These are phyloP conservation scores for Falco berigora DNA, from an alignment of 2,797 vertebrate species.

Conservation along the genomic window DNA sequence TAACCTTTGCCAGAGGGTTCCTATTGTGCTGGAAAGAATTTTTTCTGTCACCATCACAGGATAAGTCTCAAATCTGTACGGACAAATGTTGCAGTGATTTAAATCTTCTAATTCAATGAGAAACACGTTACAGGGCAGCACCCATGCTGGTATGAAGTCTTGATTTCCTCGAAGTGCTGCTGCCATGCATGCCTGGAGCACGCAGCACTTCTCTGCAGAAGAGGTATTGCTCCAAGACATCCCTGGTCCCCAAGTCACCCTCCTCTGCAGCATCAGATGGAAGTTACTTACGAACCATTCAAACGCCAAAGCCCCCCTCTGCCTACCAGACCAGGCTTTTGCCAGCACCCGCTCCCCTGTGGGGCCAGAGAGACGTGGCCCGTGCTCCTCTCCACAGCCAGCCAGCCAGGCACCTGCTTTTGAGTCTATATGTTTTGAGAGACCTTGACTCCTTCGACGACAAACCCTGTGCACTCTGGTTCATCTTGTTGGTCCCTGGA, in stretches of 20 bases:
- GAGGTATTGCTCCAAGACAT: not conserved
- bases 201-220: not conserved
- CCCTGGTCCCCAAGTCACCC: not conserved
- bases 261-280: not conserved
- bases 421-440: not conserved
- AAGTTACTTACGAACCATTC: not conserved
- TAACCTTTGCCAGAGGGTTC: not conserved
- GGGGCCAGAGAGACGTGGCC: rapidly evolving
- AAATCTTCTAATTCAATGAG: not conserved
- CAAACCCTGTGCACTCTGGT: not conserved
- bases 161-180: not conserved
- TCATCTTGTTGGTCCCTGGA: not conserved
- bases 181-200: not conserved
- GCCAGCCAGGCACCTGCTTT: not conserved
- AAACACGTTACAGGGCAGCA: not conserved
- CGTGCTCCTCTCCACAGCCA: not conserved
- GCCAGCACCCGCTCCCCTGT: not conserved
- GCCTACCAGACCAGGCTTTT: not conserved
- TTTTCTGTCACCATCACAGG: not conserved
- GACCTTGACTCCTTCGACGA: not conserved
- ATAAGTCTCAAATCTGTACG: not conserved
- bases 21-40: not conserved
- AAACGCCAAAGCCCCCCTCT: not conserved
- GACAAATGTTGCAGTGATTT: not conserved
- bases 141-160: not conserved